Evolutionary conservation across 1,140 invertebrate genomes (phyloP).

Genomic region (Diachasma alloeum): DNA sequence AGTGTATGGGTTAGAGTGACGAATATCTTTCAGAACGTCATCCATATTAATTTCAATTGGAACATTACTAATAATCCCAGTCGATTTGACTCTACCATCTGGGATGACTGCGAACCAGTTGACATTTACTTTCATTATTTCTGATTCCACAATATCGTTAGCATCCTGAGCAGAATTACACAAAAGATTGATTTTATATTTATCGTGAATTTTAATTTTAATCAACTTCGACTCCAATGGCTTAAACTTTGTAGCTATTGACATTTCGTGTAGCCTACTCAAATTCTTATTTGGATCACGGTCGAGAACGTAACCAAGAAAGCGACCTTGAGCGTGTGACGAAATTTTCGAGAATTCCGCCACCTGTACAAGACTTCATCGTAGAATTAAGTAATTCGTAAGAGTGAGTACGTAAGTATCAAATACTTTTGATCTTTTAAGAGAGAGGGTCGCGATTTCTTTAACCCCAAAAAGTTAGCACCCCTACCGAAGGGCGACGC

Average conservation of each 20-base stretch:
- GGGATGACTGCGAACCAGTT: not conserved
- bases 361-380: too few species aligned
- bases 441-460: too few species aligned
- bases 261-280: not conserved
- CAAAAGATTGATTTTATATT: not conserved
- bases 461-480: too few species aligned
- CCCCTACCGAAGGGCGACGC: too few species aligned
- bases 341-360: too few species aligned
- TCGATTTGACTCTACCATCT: not conserved
- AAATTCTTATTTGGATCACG: not conserved
- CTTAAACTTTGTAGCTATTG: too few species aligned
- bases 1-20: too few species aligned
- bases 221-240: too few species aligned
- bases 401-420: too few species aligned
- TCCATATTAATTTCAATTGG: not conserved
- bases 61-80: not conserved
- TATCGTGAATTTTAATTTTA: not conserved
- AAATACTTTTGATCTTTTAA: too few species aligned
- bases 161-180: not conserved
- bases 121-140: not conserved
- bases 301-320: not conserved
- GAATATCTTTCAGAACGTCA: not conserved
- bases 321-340: not conserved
- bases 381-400: too few species aligned
- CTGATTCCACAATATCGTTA: not conserved